Percentiles rank a stretch among this genome's conserved stretches.
Evolutionary conservation across 2,113 vertebrate genomes (phyloP).

Genomic region (Myotis davidii): DNA sequence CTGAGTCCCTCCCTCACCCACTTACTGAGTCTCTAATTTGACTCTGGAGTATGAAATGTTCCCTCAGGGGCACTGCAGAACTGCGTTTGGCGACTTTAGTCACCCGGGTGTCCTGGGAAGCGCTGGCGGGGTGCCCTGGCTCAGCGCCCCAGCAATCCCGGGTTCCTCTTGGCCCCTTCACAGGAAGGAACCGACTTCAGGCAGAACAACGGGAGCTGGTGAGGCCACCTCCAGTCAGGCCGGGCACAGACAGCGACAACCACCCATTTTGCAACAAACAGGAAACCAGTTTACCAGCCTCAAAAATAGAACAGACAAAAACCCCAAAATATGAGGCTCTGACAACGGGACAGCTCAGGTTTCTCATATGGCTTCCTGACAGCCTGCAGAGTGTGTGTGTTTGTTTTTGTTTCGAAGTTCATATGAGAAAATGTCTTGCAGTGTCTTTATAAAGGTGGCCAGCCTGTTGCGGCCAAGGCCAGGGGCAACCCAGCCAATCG

Average conservation of each 20-base stretch:
- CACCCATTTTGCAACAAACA: conserved; percentile 72
- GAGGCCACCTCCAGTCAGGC: conserved; percentile 31
- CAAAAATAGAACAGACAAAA: conserved; percentile 73
- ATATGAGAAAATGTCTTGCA: not conserved
- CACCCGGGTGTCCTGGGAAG: not conserved
- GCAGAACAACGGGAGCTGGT: not conserved
- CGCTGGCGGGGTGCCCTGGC: not conserved
- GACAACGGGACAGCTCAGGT: conserved; percentile 62
- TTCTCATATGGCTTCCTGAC: conserved; percentile 70
- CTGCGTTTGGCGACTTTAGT: not conserved
- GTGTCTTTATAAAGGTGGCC: conserved; percentile 33
- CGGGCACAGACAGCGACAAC: conserved; percentile 74
- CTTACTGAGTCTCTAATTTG: not conserved
- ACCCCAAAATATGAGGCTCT: conserved; percentile 61
- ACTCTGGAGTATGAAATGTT: not conserved
- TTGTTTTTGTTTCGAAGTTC: conserved; percentile 31
- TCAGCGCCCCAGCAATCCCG: not conserved
- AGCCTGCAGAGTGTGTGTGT: not conserved
- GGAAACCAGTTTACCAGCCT: conserved; percentile 73
- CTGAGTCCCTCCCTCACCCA: not conserved
- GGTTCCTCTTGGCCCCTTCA: conserved; percentile 8
- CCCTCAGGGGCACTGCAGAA: not conserved
- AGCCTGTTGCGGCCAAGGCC: not conserved
- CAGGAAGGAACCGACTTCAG: conserved; percentile 1
- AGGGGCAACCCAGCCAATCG: not conserved